Evolutionary conservation across 2,113 vertebrate species (phyloP).

Genomic region (Scophthalmus maximus): DNA sequence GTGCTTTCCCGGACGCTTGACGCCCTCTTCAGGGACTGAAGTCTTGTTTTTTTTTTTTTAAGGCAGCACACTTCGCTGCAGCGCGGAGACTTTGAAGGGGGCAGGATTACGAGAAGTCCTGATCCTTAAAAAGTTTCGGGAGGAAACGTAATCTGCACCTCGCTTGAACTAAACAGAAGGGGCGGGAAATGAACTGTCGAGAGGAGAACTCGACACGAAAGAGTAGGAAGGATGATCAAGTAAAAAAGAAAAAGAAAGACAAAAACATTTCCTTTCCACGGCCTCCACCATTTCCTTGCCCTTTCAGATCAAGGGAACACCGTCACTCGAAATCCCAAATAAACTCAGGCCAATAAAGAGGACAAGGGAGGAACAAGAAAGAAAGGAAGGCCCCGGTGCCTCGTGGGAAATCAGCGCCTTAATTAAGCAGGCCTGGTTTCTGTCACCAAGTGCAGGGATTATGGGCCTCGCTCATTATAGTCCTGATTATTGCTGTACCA

Average conservation of each 20-base stretch:
- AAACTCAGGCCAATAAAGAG: slow-evolving; percentile 58
- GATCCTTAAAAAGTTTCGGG: slow-evolving; percentile 34
- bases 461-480: slow-evolving; percentile 68
- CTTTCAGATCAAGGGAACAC: slow-evolving; percentile 26
- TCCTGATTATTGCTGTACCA: slow-evolving; percentile 77
- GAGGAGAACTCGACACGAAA: slow-evolving; percentile 6
- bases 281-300: background rate
- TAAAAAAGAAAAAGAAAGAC: background rate
- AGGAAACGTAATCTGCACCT: slow-evolving; percentile 31
- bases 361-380: slow-evolving; percentile 25
- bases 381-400: slow-evolving; percentile 43
- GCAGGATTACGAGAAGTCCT: background rate
- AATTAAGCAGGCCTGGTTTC: slow-evolving; percentile 78
- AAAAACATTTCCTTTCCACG: too few species aligned
- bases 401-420: slow-evolving; percentile 79
- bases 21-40: slow-evolving; percentile 11
- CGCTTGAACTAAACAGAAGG: background rate
- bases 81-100: slow-evolving; percentile 3
- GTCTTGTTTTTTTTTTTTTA: slow-evolving; percentile 16
- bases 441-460: slow-evolving; percentile 73
- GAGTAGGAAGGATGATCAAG: background rate
- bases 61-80: slow-evolving; percentile 29
- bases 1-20: slow-evolving; percentile 14
- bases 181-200: background rate
- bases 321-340: slow-evolving; percentile 42